Conservation (phyloP, 2,797 vertebrate genomes). For the Pachyuromys duprasi region DNA sequence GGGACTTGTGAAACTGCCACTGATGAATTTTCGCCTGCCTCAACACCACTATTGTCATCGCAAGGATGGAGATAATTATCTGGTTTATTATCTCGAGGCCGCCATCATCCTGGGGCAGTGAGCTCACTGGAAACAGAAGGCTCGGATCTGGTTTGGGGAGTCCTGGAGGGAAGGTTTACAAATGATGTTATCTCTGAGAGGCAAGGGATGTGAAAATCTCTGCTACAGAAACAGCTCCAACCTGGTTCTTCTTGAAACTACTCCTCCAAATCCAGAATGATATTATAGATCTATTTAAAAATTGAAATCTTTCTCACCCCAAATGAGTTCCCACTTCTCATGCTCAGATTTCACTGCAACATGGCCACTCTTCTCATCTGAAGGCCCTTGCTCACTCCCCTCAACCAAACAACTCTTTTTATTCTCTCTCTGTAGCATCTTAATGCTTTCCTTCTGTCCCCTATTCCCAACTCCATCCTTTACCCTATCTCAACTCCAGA, state of each 20-base stretch:
- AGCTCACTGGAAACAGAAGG: constrained; percentile 55
- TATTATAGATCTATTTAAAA: constrained; percentile 24
- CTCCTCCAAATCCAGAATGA: neutral
- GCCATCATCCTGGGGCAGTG: neutral
- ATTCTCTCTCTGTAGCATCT: neutral
- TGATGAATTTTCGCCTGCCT: constrained; percentile 69
- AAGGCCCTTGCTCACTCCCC: neutral
- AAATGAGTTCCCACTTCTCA: neutral
- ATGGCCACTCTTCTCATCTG: neutral
- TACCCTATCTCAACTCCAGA: neutral
- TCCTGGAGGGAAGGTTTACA: constrained; percentile 6
- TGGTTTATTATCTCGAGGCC: constrained; percentile 62
- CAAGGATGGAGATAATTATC: constrained; percentile 75
- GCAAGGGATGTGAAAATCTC: neutral
- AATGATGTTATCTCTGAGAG: constrained; percentile 1
- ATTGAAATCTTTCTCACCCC: neutral
- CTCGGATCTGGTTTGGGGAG: constrained; percentile 15
- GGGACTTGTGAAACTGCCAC: constrained; percentile 42
- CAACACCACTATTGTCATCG: constrained; percentile 35
- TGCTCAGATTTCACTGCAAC: neutral
- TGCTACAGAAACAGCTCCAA: neutral
- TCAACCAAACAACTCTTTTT: neutral
- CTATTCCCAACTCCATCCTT: neutral
- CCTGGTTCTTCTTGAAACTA: constrained; percentile 7
- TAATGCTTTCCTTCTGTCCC: neutral